A percentile compares a stretch with the other conserved stretches of the same genome.
These are phyloP conservation scores for Mythimna lalbum DNA, from an alignment of 2,888 invertebrate species.

Conservation along the genomic window DNA sequence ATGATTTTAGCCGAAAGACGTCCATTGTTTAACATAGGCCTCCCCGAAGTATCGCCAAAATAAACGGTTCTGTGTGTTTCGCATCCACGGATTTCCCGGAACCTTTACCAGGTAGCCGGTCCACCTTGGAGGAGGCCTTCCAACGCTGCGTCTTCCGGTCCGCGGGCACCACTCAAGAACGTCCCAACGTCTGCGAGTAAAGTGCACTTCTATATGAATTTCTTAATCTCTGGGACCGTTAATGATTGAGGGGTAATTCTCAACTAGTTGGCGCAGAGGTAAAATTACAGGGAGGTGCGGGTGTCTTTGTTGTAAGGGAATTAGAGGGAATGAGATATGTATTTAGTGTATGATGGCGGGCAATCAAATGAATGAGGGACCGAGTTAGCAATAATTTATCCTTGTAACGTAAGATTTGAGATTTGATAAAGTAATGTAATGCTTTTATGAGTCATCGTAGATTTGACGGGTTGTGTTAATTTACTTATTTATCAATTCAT, in stretches of 20 bases:
- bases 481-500: neutral
- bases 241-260: slow-evolving; percentile 78
- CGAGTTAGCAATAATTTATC: slow-evolving; percentile 3
- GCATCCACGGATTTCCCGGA: too few relatives aligned
- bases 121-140: too few relatives aligned
- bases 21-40: too few relatives aligned
- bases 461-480: neutral
- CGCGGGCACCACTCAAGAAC: too few relatives aligned
- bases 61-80: too few relatives aligned
- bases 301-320: slow-evolving; percentile 48
- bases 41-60: too few relatives aligned
- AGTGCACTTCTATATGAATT: neutral
- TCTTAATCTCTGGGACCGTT: slow-evolving; percentile 57
- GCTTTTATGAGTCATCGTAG: slow-evolving; percentile 30
- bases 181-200: too few relatives aligned
- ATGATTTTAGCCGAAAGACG: too few relatives aligned
- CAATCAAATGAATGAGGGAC: slow-evolving; percentile 25
- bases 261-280: slow-evolving; percentile 51
- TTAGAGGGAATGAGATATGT: slow-evolving; percentile 37
- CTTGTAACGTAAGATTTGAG: slow-evolving; percentile 5
- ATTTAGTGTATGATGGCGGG: slow-evolving; percentile 25
- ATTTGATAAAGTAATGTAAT: slow-evolving; percentile 4
- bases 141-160: too few relatives aligned
- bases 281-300: slow-evolving; percentile 54
- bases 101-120: too few relatives aligned